Percentiles rank a stretch among this genome's conserved stretches.
Evolutionary conservation across 1,140 invertebrate genomes (phyloP).

Genomic region (Aethina tumida): DNA sequence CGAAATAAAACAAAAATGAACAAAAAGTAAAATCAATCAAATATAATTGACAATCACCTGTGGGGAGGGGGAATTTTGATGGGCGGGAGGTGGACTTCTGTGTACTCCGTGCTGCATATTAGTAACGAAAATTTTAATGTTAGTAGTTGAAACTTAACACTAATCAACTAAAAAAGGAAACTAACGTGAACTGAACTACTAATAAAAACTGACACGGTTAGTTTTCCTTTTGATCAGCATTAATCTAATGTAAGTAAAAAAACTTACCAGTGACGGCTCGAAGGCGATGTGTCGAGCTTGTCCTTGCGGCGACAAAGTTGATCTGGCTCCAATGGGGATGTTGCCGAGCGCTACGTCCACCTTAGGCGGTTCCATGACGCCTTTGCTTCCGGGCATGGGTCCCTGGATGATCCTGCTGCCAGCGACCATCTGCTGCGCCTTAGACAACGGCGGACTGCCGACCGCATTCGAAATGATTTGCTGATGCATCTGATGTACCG

Average conservation of each 20-base stretch:
- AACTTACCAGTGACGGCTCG: conserved; percentile 71
- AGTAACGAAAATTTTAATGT: conserved; percentile 20
- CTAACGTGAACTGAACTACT: no score
- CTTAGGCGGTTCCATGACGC: conserved; percentile 44
- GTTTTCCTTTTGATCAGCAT: no score
- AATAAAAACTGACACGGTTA: conserved; percentile 1
- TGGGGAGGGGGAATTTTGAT: conserved; percentile 68
- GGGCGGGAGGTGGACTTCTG: conserved; percentile 68
- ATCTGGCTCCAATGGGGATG: conserved; percentile 48
- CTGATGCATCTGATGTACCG: conserved; percentile 28
- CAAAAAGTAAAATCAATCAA: conserved; percentile 8
- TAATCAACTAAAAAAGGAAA: no score
- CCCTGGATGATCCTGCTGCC: conserved; percentile 10
- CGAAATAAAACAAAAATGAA: conserved; percentile 9
- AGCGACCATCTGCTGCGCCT: conserved; percentile 29
- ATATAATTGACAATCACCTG: conserved; percentile 48
- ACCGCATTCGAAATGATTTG: conserved; percentile 43
- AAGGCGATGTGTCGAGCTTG: no score
- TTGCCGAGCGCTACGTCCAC: conserved; percentile 40
- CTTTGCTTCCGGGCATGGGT: conserved; percentile 25
- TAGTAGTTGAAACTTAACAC: no score
- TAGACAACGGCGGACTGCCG: conserved; percentile 45
- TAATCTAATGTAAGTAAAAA: conserved; percentile 9
- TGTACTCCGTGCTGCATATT: conserved; percentile 40
- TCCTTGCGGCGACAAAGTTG: conserved; percentile 48